Conservation (phyloP, 2,797 vertebrate genomes). For the Limnodromus scolopaceus region DNA sequence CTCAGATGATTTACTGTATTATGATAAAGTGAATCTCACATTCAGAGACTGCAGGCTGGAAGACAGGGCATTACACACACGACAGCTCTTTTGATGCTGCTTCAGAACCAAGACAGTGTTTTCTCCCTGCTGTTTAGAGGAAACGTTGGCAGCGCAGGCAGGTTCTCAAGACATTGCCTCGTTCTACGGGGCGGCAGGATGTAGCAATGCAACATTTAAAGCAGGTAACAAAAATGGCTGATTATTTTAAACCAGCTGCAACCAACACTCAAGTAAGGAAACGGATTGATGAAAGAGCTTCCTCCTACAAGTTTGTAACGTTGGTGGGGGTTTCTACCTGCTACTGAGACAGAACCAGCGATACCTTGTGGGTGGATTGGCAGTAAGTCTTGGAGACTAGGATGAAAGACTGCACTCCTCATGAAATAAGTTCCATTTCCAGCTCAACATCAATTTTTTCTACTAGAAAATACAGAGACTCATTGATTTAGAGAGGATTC, state of each 20-base stretch:
- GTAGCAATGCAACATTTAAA: neutral
- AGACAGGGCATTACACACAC: neutral
- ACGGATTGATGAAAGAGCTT: neutral
- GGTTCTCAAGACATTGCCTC: neutral
- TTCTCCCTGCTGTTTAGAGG: neutral
- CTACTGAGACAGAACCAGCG: neutral
- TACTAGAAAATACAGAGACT: neutral
- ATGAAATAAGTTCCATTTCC: neutral
- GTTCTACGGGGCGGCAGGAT: neutral
- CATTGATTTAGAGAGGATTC: neutral
- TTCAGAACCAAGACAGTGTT: neutral
- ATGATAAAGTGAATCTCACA: neutral
- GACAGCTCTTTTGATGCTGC: slow-evolving; percentile 7
- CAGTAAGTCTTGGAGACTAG: neutral
- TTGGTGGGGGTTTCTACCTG: neutral
- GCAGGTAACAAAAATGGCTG: neutral
- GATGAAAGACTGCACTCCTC: neutral
- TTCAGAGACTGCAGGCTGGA: neutral
- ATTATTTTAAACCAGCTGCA: neutral
- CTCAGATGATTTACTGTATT: neutral
- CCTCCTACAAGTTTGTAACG: neutral
- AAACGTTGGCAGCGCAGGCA: neutral
- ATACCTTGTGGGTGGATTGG: neutral
- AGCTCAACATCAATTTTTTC: neutral
- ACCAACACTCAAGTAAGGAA: neutral